Evolutionary conservation across 37 sponge, comb jelly and placozoan species (phyloP).

Genomic region (Halisarca cf. caerulea): DNA sequence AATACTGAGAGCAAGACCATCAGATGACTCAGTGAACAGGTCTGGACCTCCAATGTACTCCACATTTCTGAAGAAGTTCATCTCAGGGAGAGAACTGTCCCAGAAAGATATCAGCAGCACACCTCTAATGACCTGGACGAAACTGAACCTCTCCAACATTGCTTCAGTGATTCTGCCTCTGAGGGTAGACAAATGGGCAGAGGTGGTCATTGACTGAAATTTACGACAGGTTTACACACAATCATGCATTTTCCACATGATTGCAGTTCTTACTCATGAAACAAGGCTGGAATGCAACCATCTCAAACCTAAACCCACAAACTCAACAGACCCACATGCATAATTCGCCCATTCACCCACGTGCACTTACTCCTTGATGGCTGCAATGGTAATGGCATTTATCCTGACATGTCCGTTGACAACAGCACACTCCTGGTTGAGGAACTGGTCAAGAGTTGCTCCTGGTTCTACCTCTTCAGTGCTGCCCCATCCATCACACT

Average conservation of each 20-base stretch:
- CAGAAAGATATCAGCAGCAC: background rate
- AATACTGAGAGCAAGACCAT: constrained; percentile 3
- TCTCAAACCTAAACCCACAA: no score
- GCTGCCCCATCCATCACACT: constrained; percentile 16
- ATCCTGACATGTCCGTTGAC: constrained; percentile 20
- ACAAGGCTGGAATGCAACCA: no score
- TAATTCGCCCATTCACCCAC: background rate
- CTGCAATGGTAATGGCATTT: background rate
- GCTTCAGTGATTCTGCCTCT: background rate
- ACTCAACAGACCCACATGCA: background rate
- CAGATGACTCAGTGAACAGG: background rate
- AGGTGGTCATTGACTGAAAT: no score
- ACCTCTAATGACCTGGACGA: constrained; percentile 28
- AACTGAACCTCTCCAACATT: background rate
- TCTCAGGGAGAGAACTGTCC: background rate
- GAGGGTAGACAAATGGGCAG: background rate
- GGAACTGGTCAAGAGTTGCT: background rate
- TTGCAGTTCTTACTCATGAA: no score
- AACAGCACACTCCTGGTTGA: constrained; percentile 16
- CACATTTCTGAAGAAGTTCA: constrained; percentile 29
- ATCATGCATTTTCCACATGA: no score
- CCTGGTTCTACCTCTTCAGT: background rate
- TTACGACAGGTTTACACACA: no score
- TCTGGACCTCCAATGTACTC: constrained; percentile 15
- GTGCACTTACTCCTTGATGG: background rate